Percentiles rank a stretch among this genome's conserved stretches.
These are phyloP conservation scores for Apodemus agrarius DNA, from an alignment of 2,797 vertebrate genomes.

Conservation along the genomic window DNA sequence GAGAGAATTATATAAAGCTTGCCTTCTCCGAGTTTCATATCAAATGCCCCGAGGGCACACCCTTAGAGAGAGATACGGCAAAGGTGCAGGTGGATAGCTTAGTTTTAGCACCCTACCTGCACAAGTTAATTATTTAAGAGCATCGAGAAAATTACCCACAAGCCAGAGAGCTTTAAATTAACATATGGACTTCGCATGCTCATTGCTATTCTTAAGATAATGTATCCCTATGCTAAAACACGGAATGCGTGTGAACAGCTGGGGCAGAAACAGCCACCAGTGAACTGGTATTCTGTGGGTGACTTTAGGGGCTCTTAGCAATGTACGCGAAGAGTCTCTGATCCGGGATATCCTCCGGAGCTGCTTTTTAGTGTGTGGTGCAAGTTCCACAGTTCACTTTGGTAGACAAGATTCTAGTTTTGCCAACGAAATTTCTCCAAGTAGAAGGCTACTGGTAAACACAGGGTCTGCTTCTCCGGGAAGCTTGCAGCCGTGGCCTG, in stretches of 20 bases:
- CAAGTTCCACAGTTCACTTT: neutral
- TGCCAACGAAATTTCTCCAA: neutral
- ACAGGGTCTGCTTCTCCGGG: neutral
- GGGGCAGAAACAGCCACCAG: neutral
- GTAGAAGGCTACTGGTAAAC: neutral
- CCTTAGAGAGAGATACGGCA: neutral
- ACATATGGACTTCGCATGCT: neutral
- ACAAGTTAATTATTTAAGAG: slow-evolving; percentile 67
- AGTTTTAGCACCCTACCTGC: neutral
- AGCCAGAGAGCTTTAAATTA: slow-evolving; percentile 60
- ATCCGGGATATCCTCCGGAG: neutral
- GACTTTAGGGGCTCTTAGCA: neutral
- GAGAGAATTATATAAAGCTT: neutral
- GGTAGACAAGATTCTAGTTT: neutral
- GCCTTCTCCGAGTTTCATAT: neutral
- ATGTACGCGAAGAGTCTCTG: neutral
- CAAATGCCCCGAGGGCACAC: neutral
- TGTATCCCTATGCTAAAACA: neutral
- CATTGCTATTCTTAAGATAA: slow-evolving; percentile 64
- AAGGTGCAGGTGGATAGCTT: slow-evolving; percentile 23
- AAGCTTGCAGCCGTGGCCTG: neutral
- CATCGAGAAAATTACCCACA: slow-evolving; percentile 52
- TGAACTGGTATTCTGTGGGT: neutral
- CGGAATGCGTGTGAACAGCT: neutral
- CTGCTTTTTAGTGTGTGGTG: neutral